A percentile compares a stretch with the other conserved stretches of the same genome.
These are phyloP conservation scores for Cheilosia soror DNA, from an alignment of 2,888 invertebrate genomes.

Conservation along the genomic window DNA sequence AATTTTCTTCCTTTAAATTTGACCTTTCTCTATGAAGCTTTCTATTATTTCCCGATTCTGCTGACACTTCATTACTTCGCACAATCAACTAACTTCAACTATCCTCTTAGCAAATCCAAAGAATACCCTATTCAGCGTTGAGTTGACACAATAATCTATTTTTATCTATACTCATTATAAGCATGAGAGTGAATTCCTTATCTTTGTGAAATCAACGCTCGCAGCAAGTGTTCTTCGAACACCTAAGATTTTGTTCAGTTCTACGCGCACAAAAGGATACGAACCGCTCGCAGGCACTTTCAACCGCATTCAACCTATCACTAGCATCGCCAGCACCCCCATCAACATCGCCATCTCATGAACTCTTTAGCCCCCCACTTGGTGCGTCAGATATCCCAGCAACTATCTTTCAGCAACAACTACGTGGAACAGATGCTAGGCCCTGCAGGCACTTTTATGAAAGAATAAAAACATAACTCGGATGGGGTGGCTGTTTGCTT, in stretches of 20 bases:
- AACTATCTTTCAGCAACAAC: slow-evolving; percentile 20
- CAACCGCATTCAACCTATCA: slow-evolving; percentile 60
- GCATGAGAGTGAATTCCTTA: slow-evolving; percentile 68
- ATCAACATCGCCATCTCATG: slow-evolving; percentile 21
- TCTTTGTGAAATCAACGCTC: slow-evolving; percentile 51
- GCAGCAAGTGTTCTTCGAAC: slow-evolving; percentile 40
- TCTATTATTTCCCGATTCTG: too few species aligned
- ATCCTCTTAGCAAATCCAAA: background rate
- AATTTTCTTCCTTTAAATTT: too few species aligned
- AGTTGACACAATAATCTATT: slow-evolving; percentile 61
- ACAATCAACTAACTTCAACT: too few species aligned
- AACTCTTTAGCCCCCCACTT: slow-evolving; percentile 46
- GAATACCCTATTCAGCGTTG: background rate
- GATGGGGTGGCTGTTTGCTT: slow-evolving; percentile 1
- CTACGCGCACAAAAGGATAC: slow-evolving; percentile 54
- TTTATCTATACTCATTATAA: slow-evolving; percentile 60
- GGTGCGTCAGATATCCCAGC: slow-evolving; percentile 14
- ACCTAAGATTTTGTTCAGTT: slow-evolving; percentile 58
- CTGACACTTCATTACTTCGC: too few species aligned
- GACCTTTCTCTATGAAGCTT: too few species aligned
- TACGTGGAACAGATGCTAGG: slow-evolving; percentile 19
- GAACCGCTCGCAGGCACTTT: slow-evolving; percentile 42
- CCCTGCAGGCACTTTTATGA: slow-evolving; percentile 19
- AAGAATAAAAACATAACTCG: slow-evolving; percentile 36
- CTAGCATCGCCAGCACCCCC: background rate